Evolutionary conservation across 92 coral and sea anemone species (phyloP), one percentile per base, ranked within the genome.

Genomic region (Zoanthus solanderi): DNA sequence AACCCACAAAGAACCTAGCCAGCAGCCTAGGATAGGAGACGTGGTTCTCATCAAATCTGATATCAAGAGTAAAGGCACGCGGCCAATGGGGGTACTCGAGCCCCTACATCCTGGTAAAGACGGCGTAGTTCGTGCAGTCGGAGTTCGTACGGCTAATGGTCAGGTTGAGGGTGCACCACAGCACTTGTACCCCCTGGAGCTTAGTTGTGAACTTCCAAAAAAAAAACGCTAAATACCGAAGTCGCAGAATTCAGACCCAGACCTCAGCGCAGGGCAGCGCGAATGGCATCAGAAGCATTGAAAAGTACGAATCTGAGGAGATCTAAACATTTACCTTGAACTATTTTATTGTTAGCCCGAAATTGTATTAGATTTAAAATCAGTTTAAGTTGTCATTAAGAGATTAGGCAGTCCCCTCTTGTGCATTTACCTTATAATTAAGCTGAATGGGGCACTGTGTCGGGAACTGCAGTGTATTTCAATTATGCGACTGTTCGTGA

Each of bases 101-200:
- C 50, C 82, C 48, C 31, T 44, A 30, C 83, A 78, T 17, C 83
- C 83, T 3, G 68, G 71, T 14, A 78, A 78, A 17, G 83, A 78
- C 37, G 69, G 83, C 45, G 31, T 78, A 6, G 45, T 57, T 0
- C 83, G 83, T 7, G 83, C 83, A 3, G n/a, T 78, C 65, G 71
- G 71, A 10, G 18, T 78, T 4, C 83, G 67, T 7, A 78, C 52
- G 0, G 0, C 83, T 10, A 56, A 32, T 17, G 81, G 90, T 3
- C 44, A 16, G 2, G 14, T 88, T 3, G 90, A 87, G 50, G 66
- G 87, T 6, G 80, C 90, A 2, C 75, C 84, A 6, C 90, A 88
- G 56, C 81, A 88, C 72, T 58, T 77, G 4, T 88, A 88, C 76
- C 90, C 79, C 7, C 37, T 88, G 14, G 90, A 88, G 79, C 79